A percentile compares a stretch with the other conserved stretches of the same genome.
These are phyloP conservation scores for Xylophagus ater DNA, from an alignment of 2,888 invertebrate species.

Conservation along the genomic window DNA sequence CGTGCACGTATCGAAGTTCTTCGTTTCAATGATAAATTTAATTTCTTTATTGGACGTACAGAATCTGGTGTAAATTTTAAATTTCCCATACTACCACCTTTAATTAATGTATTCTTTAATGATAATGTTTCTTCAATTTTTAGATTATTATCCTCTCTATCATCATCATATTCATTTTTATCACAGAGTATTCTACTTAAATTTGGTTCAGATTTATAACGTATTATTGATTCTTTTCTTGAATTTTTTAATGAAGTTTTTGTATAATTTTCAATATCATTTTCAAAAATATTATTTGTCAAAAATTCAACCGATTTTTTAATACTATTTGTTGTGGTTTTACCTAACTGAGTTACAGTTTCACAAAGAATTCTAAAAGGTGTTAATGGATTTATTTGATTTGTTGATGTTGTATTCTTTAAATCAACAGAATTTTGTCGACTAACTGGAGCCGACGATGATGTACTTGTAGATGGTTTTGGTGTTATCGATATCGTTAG, in stretches of 20 bases:
- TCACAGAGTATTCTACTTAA: constrained; percentile 20
- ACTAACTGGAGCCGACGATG: constrained; percentile 30
- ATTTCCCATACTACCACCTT: constrained; percentile 38
- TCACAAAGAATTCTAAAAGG: constrained; percentile 22
- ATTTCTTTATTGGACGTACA: constrained; percentile 16
- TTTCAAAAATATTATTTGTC: too few relatives aligned
- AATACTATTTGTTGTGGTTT: constrained; percentile 22
- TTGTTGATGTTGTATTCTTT: constrained; percentile 10
- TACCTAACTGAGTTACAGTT: constrained; percentile 21
- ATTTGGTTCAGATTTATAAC: constrained; percentile 37
- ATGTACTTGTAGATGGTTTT: constrained; percentile 18
- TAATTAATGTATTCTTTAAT: constrained; percentile 31
- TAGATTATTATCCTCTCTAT: constrained; percentile 2
- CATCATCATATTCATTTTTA: constrained; percentile 18
- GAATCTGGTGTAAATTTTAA: constrained; percentile 32
- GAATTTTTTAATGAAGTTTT: too few relatives aligned
- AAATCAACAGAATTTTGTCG: constrained; percentile 29
- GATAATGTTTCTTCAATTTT: constrained; percentile 11
- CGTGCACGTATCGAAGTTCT: neutral
- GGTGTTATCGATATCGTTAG: constrained; percentile 18
- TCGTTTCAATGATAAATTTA: neutral
- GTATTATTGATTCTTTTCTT: too few relatives aligned
- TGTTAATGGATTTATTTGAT: too few relatives aligned
- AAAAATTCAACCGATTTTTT: neutral
- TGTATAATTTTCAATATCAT: constrained; percentile 23